These are phyloP conservation scores for Imbricaverruca yamaguchii DNA, from an alignment of 2,888 invertebrate species.

Conservation along the genomic window DNA sequence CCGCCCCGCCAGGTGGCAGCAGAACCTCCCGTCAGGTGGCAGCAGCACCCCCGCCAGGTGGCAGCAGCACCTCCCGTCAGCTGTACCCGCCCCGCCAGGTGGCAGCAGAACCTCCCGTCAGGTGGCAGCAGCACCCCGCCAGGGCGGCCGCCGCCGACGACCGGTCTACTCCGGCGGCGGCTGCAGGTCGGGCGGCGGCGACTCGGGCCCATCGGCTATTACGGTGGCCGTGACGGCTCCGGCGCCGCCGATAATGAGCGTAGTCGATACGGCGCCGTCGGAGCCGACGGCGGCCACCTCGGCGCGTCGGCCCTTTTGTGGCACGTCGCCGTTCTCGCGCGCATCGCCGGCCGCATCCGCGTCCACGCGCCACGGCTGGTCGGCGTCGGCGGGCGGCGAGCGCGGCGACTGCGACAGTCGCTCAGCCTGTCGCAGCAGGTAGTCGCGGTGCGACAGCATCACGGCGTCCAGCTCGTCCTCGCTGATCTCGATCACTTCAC, in stretches of 20 bases:
- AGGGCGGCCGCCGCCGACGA: not conserved
- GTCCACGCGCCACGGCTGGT: conserved; percentile 41
- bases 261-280: conserved; percentile 31
- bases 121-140: too few species aligned
- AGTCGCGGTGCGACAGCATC: conserved; percentile 38
- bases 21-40: too few species aligned
- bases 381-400: not conserved
- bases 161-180: not conserved
- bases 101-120: too few species aligned
- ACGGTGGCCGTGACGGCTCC: not conserved
- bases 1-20: too few species aligned
- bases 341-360: conserved; percentile 37
- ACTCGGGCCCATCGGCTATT: not conserved
- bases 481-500: conserved; percentile 36
- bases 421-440: conserved; percentile 34
- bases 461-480: conserved; percentile 36
- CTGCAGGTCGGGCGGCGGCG: conserved; percentile 3
- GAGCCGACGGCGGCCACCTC: conserved; percentile 29
- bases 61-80: too few species aligned
- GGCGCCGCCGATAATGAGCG: not conserved
- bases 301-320: not conserved
- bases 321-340: not conserved
- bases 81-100: too few species aligned
- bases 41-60: too few species aligned
- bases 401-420: conserved; percentile 19